A percentile compares a stretch with the other conserved stretches of the same genome.
phyloP scores from a whole-genome alignment of 2,888 invertebrate genomes.

The Pandemis corylana region DNA sequence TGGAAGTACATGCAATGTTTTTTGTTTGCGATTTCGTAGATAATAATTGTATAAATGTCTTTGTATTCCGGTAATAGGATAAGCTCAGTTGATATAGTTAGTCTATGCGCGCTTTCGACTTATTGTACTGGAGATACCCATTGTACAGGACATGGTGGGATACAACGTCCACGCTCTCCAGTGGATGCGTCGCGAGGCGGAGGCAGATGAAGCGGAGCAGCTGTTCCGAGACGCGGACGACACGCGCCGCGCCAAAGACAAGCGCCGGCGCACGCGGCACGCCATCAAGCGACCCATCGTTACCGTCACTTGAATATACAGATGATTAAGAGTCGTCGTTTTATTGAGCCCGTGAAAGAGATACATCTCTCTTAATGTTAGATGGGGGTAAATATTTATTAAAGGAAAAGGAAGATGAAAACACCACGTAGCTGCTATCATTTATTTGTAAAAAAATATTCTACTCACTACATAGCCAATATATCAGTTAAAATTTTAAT shows the following conservation, averaged over 20 bases:
- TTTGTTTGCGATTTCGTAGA: too few species aligned
- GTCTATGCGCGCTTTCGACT: too few species aligned
- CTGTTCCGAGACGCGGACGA: constrained; percentile 91
- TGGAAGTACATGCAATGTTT: too few species aligned
- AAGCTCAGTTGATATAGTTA: too few species aligned
- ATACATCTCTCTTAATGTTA: not conserved
- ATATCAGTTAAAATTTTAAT: constrained; percentile 86
- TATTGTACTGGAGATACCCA: not conserved
- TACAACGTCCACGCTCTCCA: constrained; percentile 93
- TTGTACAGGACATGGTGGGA: constrained; percentile 90
- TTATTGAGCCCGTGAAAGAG: not conserved
- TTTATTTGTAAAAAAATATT: constrained; percentile 90
- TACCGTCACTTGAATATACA: constrained; percentile 63
- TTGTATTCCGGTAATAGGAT: too few species aligned
- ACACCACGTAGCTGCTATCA: constrained; percentile 79
- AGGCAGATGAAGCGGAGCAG: constrained; percentile 89
- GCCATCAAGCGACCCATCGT: constrained; percentile 86
- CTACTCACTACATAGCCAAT: constrained; percentile 88
- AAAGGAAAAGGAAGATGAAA: constrained; percentile 42
- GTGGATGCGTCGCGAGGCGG: constrained; percentile 90
- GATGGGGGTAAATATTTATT: not conserved
- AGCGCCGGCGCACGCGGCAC: constrained; percentile 85
- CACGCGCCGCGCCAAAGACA: constrained; percentile 86
- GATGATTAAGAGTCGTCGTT: not conserved
- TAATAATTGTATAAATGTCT: too few species aligned